phyloP scores from a whole-genome alignment of 2,797 vertebrate genomes.

The Myotis daubentonii region DNA sequence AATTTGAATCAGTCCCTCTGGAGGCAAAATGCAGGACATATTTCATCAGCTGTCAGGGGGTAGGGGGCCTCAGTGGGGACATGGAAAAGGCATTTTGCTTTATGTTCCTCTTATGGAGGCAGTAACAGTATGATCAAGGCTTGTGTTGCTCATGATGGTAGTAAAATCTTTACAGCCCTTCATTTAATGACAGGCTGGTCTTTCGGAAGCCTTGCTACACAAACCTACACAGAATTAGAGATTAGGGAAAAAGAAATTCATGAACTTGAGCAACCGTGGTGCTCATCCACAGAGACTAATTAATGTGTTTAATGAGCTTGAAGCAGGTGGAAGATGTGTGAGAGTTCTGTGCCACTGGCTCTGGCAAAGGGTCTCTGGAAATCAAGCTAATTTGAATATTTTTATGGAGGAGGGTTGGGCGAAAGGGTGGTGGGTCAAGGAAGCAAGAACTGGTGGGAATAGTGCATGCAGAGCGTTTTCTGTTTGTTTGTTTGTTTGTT shows the following conservation, averaged over 20 bases:
- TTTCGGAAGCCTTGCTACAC: not conserved
- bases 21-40: not conserved
- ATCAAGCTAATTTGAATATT: constrained; percentile 43
- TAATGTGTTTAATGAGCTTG: constrained; percentile 51
- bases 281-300: constrained; percentile 23
- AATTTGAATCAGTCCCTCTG: constrained; percentile 31
- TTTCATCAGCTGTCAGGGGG: not conserved
- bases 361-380: not conserved
- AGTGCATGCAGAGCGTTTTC: not conserved
- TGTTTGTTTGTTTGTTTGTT: not conserved
- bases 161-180: constrained; percentile 40
- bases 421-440: not conserved
- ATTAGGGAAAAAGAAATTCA: constrained; percentile 39
- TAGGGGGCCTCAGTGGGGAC: not conserved
- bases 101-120: constrained; percentile 25
- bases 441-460: not conserved
- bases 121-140: constrained; percentile 45
- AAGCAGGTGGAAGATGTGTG: not conserved
- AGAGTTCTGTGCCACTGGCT: not conserved
- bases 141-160: not conserved
- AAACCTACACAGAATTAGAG: not conserved
- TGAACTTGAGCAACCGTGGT: not conserved
- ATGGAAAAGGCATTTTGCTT: not conserved
- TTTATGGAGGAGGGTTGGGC: not conserved
- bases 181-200: not conserved